Base-by-base conservation (phyloP, 2,797 vertebrate genomes). In the Bryconaethiops microstoma region DNA sequence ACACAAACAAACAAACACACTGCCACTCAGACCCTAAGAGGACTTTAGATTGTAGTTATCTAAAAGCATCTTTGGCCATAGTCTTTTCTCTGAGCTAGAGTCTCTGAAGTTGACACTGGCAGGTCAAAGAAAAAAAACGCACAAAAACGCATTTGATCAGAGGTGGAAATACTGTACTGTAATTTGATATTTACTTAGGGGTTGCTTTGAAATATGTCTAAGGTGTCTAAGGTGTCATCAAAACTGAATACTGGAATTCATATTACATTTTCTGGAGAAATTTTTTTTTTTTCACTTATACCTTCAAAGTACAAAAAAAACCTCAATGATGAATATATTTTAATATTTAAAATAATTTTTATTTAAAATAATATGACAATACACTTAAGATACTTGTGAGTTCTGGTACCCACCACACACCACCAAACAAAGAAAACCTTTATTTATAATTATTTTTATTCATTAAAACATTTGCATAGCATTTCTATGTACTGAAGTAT, bases 1-100 rank as follows among this genome's bases (percentile, higher is more conserved):
- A 35, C 2, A 35, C 35, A 35, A 2, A 35, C 2, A 35, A 2
- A 35, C 2, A 35, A 2, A 35, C 35, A 35, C 65, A 25, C 64
- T 25, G 29, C 25, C 79, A 81, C 57, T 76, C 67, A 57, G 6
- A 42, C 16, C 35, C 19, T 67, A 19, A 42, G 69, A 29, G 68
- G 48, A 25, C 68, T 55, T 54, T 55, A 35, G 19, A 21, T 8
- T 63, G 25, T 63, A 63, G 60, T 63, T 64, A 39, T 64, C 62
- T 64, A 39, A 64, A 17, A 62, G 62, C 6, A 39, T 17, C 16
- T 64, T 64, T 19, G 35, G 6, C 13, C 29, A 14, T 29, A 52
- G 48, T 8, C 13, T 16, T 16, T 70, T 16, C 9, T 13, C 19
- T 45, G 12, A 42, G 40, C 25, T 68, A 21, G 19, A 68, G 65